These are phyloP conservation scores for Trichonephila clavata DNA, from an alignment of 1,140 invertebrate genomes.

Conservation along the genomic window DNA sequence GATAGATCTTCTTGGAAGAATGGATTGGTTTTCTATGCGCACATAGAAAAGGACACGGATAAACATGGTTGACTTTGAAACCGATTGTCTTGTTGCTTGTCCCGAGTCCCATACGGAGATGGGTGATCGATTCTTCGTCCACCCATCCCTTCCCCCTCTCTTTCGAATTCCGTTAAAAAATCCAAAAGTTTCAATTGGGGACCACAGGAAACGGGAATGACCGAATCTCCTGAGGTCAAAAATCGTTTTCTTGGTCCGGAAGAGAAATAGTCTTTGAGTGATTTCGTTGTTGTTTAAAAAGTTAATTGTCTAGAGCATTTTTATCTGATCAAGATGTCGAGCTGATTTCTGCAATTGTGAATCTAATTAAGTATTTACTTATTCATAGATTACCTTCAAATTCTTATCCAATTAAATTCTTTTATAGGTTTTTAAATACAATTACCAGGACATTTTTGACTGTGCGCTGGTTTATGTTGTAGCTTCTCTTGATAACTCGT, in stretches of 20 bases:
- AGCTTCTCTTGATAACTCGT: no score
- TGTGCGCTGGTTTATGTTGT: no score
- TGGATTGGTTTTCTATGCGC: slow-evolving; percentile 52
- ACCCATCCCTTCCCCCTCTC: neutral
- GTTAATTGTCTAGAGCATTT: neutral
- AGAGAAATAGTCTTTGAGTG: neutral
- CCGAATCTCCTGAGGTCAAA: slow-evolving; percentile 2
- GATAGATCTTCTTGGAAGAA: slow-evolving; percentile 33
- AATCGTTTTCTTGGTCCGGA: neutral
- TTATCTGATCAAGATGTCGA: neutral
- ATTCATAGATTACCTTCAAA: no score
- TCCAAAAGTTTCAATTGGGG: slow-evolving; percentile 17
- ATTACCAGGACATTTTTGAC: no score
- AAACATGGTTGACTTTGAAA: slow-evolving; percentile 31
- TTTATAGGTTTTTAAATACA: no score
- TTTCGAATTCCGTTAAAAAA: slow-evolving; percentile 35
- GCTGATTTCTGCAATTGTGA: neutral
- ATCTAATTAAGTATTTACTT: no score
- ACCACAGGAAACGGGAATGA: neutral
- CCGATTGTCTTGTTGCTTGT: slow-evolving; percentile 33
- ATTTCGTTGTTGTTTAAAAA: neutral
- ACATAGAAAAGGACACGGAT: neutral
- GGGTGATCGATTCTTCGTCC: slow-evolving; percentile 2
- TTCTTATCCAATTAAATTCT: no score
- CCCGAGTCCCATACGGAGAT: neutral